Conservation (phyloP, 2,888 invertebrate genomes). For the Ashinkailepas kermadecensis region DNA sequence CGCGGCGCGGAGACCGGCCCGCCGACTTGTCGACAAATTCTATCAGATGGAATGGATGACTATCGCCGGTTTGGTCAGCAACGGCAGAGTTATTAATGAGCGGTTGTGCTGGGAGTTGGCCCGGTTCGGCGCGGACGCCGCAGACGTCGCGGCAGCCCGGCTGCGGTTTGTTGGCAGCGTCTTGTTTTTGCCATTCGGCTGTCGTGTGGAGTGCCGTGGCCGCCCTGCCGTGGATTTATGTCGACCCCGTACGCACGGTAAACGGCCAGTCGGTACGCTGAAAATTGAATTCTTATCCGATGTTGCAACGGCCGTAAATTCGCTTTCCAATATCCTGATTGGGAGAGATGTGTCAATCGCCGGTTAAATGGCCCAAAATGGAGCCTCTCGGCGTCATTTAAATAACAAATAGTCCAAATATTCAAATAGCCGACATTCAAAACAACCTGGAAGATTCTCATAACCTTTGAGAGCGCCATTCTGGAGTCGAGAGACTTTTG, state of each 20-base stretch:
- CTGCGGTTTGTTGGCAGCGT: too few relatives aligned
- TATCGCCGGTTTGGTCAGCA: neutral
- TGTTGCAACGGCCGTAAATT: conserved; percentile 20
- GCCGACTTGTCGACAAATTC: conserved; percentile 18
- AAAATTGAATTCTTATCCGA: conserved; percentile 22
- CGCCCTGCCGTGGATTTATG: too few relatives aligned
- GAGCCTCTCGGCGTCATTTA: neutral
- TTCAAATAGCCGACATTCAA: conserved; percentile 18
- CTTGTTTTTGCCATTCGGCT: too few relatives aligned
- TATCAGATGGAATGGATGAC: neutral
- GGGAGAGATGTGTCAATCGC: conserved; percentile 21
- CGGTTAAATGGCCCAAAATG: conserved; percentile 17
- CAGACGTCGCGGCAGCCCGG: too few relatives aligned
- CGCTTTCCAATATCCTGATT: conserved; percentile 23
- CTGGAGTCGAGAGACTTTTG: conserved; percentile 16
- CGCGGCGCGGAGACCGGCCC: neutral
- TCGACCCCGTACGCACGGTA: too few relatives aligned
- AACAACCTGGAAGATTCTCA: conserved; percentile 22
- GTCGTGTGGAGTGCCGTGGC: too few relatives aligned
- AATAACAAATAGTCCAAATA: conserved; percentile 20
- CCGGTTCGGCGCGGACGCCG: neutral
- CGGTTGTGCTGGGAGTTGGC: neutral
- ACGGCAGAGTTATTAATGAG: conserved; percentile 7
- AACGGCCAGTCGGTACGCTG: neutral
- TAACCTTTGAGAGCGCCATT: conserved; percentile 4